phyloP scores from a whole-genome alignment of 2,888 invertebrate species.

The Cantharis nigra region DNA sequence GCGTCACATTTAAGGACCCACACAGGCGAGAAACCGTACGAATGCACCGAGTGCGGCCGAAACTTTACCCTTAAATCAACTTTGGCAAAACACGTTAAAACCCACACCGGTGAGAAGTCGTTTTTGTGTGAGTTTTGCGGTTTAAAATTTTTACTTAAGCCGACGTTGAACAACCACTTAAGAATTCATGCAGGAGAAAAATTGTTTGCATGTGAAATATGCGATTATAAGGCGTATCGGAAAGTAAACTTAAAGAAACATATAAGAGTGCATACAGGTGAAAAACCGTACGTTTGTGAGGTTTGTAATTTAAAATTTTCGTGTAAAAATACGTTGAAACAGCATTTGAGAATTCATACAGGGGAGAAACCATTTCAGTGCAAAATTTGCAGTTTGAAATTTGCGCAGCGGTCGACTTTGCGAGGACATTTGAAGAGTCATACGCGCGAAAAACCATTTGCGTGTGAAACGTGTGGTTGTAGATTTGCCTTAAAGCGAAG shows the following conservation, averaged over 20 bases:
- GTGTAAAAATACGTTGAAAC: slow-evolving; percentile 44
- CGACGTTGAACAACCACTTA: slow-evolving; percentile 57
- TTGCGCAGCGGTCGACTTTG: slow-evolving; percentile 40
- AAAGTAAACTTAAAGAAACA: slow-evolving; percentile 6
- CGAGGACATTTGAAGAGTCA: slow-evolving; percentile 43
- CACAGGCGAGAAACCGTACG: slow-evolving; percentile 56
- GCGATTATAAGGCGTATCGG: slow-evolving; percentile 10
- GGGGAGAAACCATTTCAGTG: slow-evolving; percentile 49
- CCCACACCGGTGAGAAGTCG: slow-evolving; percentile 59
- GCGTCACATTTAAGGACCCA: slow-evolving; percentile 47
- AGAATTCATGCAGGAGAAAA: slow-evolving; percentile 55
- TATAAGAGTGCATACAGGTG: slow-evolving; percentile 40
- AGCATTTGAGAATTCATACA: slow-evolving; percentile 47
- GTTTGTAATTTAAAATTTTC: slow-evolving; percentile 51
- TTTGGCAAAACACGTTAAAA: slow-evolving; percentile 60
- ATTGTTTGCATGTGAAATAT: not conserved
- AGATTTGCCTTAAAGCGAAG: slow-evolving; percentile 41
- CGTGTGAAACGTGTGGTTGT: slow-evolving; percentile 41
- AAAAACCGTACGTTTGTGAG: slow-evolving; percentile 55
- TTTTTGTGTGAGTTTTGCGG: slow-evolving; percentile 60
- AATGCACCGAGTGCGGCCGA: slow-evolving; percentile 60
- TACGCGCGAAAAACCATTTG: slow-evolving; percentile 44
- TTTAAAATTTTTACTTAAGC: slow-evolving; percentile 57
- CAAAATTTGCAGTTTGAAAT: slow-evolving; percentile 44
- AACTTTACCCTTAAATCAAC: slow-evolving; percentile 57